These are phyloP conservation scores for Ophion slaviceki DNA, from an alignment of 2,888 invertebrate species.

Conservation along the genomic window DNA sequence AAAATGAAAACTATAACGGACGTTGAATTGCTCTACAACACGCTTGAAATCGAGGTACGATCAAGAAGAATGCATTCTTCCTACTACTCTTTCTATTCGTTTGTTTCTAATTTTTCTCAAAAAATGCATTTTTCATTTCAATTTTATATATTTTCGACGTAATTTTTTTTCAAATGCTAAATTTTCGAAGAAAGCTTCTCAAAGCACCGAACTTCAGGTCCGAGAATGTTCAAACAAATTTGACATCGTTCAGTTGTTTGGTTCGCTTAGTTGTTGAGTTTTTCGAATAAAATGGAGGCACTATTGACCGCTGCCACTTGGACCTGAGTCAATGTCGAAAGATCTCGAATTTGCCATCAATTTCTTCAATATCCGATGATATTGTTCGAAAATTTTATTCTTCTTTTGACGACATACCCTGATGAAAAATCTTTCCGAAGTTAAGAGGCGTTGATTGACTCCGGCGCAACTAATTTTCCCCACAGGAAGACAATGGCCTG, in stretches of 20 bases:
- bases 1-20: slow-evolving; percentile 86
- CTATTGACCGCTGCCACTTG: too few relatives aligned
- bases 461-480: neutral
- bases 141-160: too few relatives aligned
- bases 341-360: too few relatives aligned
- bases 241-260: neutral
- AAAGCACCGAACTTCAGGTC: neutral
- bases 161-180: neutral
- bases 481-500: slow-evolving; percentile 86
- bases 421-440: too few relatives aligned
- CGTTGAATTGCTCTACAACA: slow-evolving; percentile 90
- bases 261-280: too few relatives aligned
- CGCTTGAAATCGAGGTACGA: slow-evolving; percentile 86
- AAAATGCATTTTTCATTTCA: too few relatives aligned
- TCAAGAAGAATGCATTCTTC: neutral
- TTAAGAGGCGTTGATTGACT: too few relatives aligned
- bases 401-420: neutral
- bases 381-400: neutral
- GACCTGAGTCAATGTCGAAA: too few relatives aligned
- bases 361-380: too few relatives aligned
- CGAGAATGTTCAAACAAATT: neutral
- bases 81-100: neutral
- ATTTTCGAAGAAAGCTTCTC: neutral
- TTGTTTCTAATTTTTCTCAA: too few relatives aligned
- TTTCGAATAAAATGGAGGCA: neutral